Base-by-base conservation (phyloP, 2,888 invertebrate species). In the Xestia ashworthii region DNA sequence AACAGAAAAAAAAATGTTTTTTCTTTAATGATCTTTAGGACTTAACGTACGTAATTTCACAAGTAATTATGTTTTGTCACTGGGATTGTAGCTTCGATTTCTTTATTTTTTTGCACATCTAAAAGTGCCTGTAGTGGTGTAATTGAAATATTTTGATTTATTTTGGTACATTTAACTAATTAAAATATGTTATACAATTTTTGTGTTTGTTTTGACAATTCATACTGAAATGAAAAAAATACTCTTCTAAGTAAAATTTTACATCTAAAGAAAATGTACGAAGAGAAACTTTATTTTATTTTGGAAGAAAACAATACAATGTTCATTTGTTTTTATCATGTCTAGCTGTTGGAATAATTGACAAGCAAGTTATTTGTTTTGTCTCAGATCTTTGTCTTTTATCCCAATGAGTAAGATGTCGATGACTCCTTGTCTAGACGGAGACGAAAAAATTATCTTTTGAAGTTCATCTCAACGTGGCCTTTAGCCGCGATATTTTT, bases 391-490 rank as follows among this genome's bases (percentile, higher is more conserved):
- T 71, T 71, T 16, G 46, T 19, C 69, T 82, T 82, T 74, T 72
- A 79, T 80, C 55, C 71, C 38, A 78, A 69, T 68, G 65, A 76
- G 71, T 64, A 64, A 64, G 67, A 80, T 77, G 83, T 83, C 85
- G 76, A 80, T 76, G 86, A 83, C 80, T 73, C 48, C 71, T 66
- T 71, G 83, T 75, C 86, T 73, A 78, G 86, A 85, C 77, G 38
- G 72, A 72, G 41, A 48, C 19, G 25, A 72, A 76, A 80, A 80
- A 82, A 71, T 12, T 67, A 78, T 85, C 73, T 82, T 69, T 55
- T 73, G 46, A 76, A 80, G 71, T 68, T 77, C 73, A 75, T 82
- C 75, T 80, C 12, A 60, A 75, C 73, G 69, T 65, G 60, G 25
- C 12, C 12, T 74, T 72, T 73, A 32, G 19, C 32, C n/a, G n/a